Conservation (phyloP, 2,113 vertebrate species). For the Pterocles burchelli region DNA sequence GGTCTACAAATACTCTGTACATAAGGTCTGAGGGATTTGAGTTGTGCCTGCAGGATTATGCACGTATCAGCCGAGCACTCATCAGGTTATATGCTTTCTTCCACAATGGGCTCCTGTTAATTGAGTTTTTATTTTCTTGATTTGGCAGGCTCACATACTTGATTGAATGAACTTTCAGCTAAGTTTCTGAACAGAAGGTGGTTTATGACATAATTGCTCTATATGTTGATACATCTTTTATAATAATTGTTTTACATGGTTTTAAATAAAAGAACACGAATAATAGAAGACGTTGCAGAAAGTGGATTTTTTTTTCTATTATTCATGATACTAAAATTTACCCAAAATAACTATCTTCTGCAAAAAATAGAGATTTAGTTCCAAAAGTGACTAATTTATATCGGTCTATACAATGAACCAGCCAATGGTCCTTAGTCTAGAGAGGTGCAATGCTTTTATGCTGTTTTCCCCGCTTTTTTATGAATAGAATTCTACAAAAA, state of each 20-base stretch:
- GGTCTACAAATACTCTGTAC: background rate
- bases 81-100: background rate
- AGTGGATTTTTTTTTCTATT: constrained; percentile 71
- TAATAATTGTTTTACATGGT: constrained; percentile 75
- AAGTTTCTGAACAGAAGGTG: constrained; percentile 72
- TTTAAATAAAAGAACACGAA: constrained; percentile 79
- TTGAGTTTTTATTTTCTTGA: constrained; percentile 61
- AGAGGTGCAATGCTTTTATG: constrained; percentile 70
- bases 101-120: constrained; percentile 25
- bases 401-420: constrained; percentile 68
- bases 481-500: constrained; percentile 74
- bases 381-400: constrained; percentile 74
- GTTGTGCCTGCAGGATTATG: background rate
- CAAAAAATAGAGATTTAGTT: constrained; percentile 53
- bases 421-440: constrained; percentile 68
- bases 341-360: constrained; percentile 72
- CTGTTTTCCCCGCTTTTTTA: constrained; percentile 44
- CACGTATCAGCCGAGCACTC: background rate
- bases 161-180: constrained; percentile 74
- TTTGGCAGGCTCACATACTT: constrained; percentile 59
- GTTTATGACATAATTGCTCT: constrained; percentile 77
- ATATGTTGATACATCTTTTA: constrained; percentile 78
- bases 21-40: background rate
- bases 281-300: constrained; percentile 73
- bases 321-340: constrained; percentile 74